phyloP scores from a whole-genome alignment of 2,113 vertebrate genomes.

The Neopipo cinnamomea region DNA sequence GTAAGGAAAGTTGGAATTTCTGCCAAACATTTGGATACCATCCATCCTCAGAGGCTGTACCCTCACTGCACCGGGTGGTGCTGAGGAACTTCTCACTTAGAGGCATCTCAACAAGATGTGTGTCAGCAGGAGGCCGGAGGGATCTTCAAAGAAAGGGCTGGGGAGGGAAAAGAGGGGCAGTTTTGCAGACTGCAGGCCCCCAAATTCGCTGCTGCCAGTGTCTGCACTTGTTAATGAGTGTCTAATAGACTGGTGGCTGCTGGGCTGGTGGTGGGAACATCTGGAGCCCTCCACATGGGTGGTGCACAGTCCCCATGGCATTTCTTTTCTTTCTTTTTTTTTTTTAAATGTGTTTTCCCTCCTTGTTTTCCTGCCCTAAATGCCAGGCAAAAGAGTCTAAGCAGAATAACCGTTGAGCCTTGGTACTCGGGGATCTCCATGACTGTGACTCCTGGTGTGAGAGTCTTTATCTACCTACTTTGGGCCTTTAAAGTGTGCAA shows the following conservation, averaged over 20 bases:
- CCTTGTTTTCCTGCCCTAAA: background rate
- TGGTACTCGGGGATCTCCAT: background rate
- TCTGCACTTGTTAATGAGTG: constrained; percentile 18
- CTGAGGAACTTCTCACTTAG: constrained; percentile 56
- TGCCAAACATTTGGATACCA: constrained; percentile 76
- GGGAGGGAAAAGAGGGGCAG: background rate
- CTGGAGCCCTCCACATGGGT: constrained; percentile 39
- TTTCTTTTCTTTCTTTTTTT: no score
- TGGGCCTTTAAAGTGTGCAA: background rate
- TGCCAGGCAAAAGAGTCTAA: background rate
- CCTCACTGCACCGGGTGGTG: constrained; percentile 33
- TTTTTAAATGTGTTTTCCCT: background rate
- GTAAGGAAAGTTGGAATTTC: constrained; percentile 70
- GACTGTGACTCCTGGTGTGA: background rate
- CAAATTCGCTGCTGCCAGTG: background rate
- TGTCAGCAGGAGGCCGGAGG: background rate
- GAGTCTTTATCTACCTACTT: background rate
- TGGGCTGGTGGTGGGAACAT: constrained; percentile 31
- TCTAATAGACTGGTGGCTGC: constrained; percentile 27
- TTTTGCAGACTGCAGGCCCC: background rate
- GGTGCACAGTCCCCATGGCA: background rate
- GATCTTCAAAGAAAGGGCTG: constrained; percentile 35
- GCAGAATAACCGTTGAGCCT: no score
- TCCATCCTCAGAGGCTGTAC: constrained; percentile 59
- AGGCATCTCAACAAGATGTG: constrained; percentile 19